Conservation (phyloP, 2,797 vertebrate species). For the Vultur gryphus region DNA sequence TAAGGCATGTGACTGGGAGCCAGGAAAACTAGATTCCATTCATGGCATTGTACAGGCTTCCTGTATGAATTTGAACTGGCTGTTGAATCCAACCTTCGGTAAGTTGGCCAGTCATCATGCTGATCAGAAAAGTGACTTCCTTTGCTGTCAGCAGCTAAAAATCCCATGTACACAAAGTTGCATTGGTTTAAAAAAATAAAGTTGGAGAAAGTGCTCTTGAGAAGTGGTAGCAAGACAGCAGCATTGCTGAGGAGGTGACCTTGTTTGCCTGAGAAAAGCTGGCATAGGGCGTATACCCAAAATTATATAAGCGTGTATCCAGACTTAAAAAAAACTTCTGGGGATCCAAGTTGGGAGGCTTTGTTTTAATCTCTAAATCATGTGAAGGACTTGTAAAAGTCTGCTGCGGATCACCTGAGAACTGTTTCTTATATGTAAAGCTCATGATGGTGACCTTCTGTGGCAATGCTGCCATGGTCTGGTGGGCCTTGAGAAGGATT, state of each 20-base stretch:
- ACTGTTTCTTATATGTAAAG: not conserved
- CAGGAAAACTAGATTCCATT: constrained; percentile 25
- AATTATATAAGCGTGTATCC: not conserved
- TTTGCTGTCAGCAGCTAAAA: not conserved
- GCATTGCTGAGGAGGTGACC: not conserved
- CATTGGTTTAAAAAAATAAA: not conserved
- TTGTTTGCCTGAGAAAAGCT: not conserved
- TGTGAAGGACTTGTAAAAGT: not conserved
- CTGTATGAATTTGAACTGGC: not conserved
- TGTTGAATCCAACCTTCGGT: not conserved
- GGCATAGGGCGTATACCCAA: not conserved
- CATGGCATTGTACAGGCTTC: not conserved
- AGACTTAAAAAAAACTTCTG: not conserved
- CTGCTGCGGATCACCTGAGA: not conserved
- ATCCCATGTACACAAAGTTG: not conserved
- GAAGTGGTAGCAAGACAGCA: not conserved
- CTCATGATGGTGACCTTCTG: not conserved
- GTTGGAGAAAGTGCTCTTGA: not conserved
- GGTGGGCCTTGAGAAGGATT: not conserved
- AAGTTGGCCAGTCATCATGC: not conserved
- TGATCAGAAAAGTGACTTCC: not conserved
- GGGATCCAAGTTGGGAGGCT: not conserved
- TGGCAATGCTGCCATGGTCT: not conserved
- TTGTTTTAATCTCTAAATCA: not conserved
- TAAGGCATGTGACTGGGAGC: not conserved